Base-by-base conservation (phyloP, 1,140 invertebrate genomes). In the Philotrypesis tridentata region DNA sequence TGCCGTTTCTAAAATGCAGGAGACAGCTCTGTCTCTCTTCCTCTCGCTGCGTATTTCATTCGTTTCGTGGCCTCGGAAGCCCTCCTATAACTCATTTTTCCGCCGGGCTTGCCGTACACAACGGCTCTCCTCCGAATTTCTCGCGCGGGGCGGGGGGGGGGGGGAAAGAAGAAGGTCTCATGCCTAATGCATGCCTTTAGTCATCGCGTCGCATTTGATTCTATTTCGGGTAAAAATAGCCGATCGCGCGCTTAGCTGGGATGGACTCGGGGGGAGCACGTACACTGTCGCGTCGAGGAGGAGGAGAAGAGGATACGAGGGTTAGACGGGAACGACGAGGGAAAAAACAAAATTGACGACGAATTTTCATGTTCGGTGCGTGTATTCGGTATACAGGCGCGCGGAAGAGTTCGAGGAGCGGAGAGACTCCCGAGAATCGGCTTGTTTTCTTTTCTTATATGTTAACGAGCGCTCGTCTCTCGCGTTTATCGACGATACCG, bases 31-130 rank as follows among this genome's bases (percentile, higher is more conserved):
- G n/a, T n/a, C n/a, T n/a, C n/a, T n/a, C n/a, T n/a, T n/a, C n/a
- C n/a, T n/a, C n/a, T n/a, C n/a, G n/a, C n/a, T n/a, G n/a, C n/a
- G 37, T 61, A 60, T 75, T 75, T 75, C 31, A 23, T 75, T 37
- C 25, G 43, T 43, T 29, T 67, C 11, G 29, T 25, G 11, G 60
- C 23, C 5, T 11, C n/a, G n/a, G n/a, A n/a, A n/a, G n/a, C n/a
- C n/a, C n/a, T n/a, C n/a, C 6, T 27, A 60, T 71, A 78, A 68
- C 29, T 70, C 67, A 79, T 79, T 70, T 70, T 79, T 79, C 67
- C n/a, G 29, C 43, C 4, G 71, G 71, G 68, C 27, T 37, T 29
- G 37, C 5, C 29, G n/a, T n/a, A 4, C 1, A 21, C 67, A 67
- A 21, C 14, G 12, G 40, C 25, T 63, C 33, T n/a, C 33, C 61